Conservation (phyloP, 2,113 vertebrate species). For the Cyprinus carpio region DNA sequence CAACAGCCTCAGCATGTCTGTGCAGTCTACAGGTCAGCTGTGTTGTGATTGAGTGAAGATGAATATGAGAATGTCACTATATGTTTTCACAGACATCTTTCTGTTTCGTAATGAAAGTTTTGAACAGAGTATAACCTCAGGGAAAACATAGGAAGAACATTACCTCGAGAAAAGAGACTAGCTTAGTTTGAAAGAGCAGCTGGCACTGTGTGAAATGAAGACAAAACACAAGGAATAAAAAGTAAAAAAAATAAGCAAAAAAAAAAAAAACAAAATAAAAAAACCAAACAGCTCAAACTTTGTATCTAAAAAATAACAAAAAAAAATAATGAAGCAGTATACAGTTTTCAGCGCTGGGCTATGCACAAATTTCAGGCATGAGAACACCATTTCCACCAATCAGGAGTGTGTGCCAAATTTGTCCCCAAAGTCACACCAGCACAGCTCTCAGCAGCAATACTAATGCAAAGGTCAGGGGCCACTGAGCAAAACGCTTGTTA, state of each 20-base stretch:
- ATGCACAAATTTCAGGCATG: neutral
- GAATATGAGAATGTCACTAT: neutral
- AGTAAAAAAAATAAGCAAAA: too few relatives aligned
- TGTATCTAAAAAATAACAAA: slow-evolving; percentile 10
- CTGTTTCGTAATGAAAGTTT: neutral
- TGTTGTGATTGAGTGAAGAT: neutral
- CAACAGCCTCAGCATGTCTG: neutral
- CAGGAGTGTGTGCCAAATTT: neutral
- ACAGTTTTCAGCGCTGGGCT: neutral
- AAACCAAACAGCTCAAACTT: neutral
- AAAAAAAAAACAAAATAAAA: too few relatives aligned
- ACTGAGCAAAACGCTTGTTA: slow-evolving; percentile 2
- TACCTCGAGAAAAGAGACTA: slow-evolving; percentile 5
- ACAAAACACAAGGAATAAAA: too few relatives aligned
- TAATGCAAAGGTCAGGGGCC: neutral
- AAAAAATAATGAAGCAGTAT: slow-evolving; percentile 8
- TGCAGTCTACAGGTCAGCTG: neutral
- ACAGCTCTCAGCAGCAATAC: neutral
- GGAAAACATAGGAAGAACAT: slow-evolving; percentile 7
- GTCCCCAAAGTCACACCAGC: neutral
- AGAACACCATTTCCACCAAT: neutral
- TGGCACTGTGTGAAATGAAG: slow-evolving; percentile 26
- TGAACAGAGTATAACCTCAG: neutral
- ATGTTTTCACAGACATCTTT: neutral
- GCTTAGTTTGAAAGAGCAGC: neutral